Conservation (phyloP, 2,888 invertebrate species). For the Hedya salicella region DNA sequence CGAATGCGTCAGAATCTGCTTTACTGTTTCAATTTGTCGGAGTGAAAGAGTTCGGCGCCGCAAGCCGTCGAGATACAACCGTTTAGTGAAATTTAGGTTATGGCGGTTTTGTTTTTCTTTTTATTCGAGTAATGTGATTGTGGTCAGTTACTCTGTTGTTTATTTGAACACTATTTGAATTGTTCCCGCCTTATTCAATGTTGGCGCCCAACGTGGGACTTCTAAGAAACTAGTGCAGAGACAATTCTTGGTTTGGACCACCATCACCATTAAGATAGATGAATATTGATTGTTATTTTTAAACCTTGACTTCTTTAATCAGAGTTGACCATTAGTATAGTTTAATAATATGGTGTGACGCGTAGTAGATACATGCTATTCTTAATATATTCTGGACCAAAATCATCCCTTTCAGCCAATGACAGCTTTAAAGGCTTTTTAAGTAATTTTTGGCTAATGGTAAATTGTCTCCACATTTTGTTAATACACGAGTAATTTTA, state of each 20-base stretch:
- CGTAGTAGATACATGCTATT: no score
- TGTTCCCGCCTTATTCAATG: not conserved
- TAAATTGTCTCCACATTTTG: no score
- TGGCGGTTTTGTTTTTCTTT: conserved; percentile 26
- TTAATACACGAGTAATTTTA: no score
- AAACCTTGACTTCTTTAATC: no score
- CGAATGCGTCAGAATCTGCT: conserved; percentile 54
- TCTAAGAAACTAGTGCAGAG: not conserved
- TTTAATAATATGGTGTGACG: no score
- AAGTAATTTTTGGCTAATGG: no score
- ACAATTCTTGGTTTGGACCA: not conserved
- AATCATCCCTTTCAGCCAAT: no score
- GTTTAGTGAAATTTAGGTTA: conserved; percentile 42
- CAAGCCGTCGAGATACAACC: conserved; percentile 31
- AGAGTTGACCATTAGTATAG: no score
- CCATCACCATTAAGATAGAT: no score
- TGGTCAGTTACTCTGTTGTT: conserved; percentile 32
- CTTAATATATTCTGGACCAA: no score
- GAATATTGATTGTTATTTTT: no score
- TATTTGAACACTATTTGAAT: conserved; percentile 15
- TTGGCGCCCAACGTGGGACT: conserved; percentile 18
- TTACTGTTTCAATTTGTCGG: conserved; percentile 58
- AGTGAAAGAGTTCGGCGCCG: conserved; percentile 54
- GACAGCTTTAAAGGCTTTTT: no score
- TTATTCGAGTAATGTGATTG: conserved; percentile 28